Conservation (phyloP, 1,140 invertebrate species). For the Nebria ingens region DNA sequence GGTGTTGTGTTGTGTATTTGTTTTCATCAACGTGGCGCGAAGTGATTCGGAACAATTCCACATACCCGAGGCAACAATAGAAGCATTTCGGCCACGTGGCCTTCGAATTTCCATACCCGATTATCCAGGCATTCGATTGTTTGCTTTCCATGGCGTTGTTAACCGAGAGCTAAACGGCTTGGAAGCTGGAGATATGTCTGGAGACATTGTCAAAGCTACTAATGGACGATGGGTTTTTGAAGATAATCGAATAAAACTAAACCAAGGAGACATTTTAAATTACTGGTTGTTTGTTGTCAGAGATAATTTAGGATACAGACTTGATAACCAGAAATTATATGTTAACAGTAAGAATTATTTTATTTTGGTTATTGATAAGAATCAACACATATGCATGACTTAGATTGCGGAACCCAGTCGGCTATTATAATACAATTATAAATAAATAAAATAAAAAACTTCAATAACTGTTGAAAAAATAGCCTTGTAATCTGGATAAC, state of each 20-base stretch:
- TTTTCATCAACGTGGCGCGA: neutral
- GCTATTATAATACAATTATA: too few relatives aligned
- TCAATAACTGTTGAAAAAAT: too few relatives aligned
- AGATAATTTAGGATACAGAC: conserved; percentile 30
- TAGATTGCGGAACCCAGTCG: too few relatives aligned
- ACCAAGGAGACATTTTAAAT: conserved; percentile 39
- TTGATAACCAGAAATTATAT: conserved; percentile 21
- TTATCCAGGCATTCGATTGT: conserved; percentile 25
- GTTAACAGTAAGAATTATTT: conserved; percentile 20
- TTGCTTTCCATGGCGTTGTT: conserved; percentile 33
- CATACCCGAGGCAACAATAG: conserved; percentile 23
- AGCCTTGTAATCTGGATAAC: too few relatives aligned
- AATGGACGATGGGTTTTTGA: conserved; percentile 40
- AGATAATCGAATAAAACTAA: conserved; percentile 33
- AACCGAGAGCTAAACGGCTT: conserved; percentile 28
- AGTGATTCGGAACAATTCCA: neutral
- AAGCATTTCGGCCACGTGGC: conserved; percentile 21
- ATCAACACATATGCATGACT: too few relatives aligned
- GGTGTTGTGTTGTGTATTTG: neutral
- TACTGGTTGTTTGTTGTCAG: conserved; percentile 46
- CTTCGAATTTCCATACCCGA: conserved; percentile 30
- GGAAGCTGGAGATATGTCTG: conserved; percentile 39
- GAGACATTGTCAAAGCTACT: conserved; percentile 34
- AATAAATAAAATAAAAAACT: too few relatives aligned
- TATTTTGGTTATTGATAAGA: neutral